Conservation (phyloP, 2,888 invertebrate genomes). For the Chrysina gloriosa region DNA sequence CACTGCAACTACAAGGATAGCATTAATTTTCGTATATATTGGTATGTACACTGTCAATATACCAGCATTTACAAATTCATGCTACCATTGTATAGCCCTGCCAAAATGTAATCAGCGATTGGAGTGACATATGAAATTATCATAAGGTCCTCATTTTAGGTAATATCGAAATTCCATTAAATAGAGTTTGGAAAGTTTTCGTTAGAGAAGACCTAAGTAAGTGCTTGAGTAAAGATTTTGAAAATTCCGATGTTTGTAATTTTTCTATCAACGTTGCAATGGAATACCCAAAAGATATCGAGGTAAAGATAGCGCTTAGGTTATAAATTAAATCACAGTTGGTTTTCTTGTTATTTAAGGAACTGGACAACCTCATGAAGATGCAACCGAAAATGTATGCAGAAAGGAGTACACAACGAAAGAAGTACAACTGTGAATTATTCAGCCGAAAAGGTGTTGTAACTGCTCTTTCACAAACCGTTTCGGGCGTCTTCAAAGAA, state of each 20-base stretch:
- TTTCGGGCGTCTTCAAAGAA: slow-evolving; percentile 66
- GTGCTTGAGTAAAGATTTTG: slow-evolving; percentile 68
- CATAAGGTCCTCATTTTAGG: slow-evolving; percentile 28
- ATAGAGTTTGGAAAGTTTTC: slow-evolving; percentile 85
- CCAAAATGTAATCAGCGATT: too few species aligned
- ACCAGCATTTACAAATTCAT: neutral
- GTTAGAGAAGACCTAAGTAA: slow-evolving; percentile 72
- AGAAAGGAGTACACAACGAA: slow-evolving; percentile 61
- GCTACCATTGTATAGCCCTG: too few species aligned
- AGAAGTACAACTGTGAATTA: slow-evolving; percentile 66
- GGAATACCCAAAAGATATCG: slow-evolving; percentile 68
- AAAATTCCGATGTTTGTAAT: slow-evolving; percentile 70
- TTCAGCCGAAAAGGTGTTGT: slow-evolving; percentile 77
- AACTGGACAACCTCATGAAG: slow-evolving; percentile 63
- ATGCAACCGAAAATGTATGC: slow-evolving; percentile 66
- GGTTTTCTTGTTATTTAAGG: slow-evolving; percentile 57
- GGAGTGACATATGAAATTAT: neutral
- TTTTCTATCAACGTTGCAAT: slow-evolving; percentile 73
- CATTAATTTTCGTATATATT: too few species aligned
- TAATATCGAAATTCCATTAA: slow-evolving; percentile 70
- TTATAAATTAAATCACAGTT: neutral
- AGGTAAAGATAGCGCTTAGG: slow-evolving; percentile 50
- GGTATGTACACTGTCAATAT: too few species aligned
- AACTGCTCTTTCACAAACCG: slow-evolving; percentile 66
- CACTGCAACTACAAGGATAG: too few species aligned